Base-by-base conservation (phyloP, 2,113 vertebrate species). In the Pelobates fuscus region DNA sequence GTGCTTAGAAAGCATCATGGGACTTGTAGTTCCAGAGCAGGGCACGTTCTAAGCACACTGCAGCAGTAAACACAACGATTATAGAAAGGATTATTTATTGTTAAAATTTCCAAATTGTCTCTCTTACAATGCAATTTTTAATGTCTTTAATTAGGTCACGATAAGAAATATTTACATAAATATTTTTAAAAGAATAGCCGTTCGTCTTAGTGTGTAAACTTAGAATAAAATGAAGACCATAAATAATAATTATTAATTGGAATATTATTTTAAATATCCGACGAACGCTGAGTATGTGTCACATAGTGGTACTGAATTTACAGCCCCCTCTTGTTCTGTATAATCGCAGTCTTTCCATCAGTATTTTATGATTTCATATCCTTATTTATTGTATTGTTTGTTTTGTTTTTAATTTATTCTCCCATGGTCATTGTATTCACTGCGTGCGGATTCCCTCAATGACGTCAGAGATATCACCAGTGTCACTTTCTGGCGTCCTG, bases 211-310 rank as follows among this genome's bases (percentile, higher is more conserved):
- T 18, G 17, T 49, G 44, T 49, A 49, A 49, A 49, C 15, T 7
- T 18, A 49, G 44, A 49, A 17, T 49, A 49, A 49, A 18, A 14
- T 12, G 44, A 8, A 49, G 44, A 17, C 44, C 12, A 49, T 49
- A 49, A 49, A 49, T 49, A 49, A 49, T 14, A 12, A 14, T 49
- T 49, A 49, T 49, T 49, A 49, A 49, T 49, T 49, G 44, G 12
- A 49, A 17, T 49, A 49, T 49, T 49, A 49, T 49, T 49, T 49
- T 49, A 49, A 49, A 49, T 49, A 49, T 17, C 44, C 17, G 44
- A 14, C 12, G 44, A 49, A 49, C 10, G 17, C 12, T 11, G 44
- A 11, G 44, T 49, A 2, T 14, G 44, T 49, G 44, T 14, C 3
- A 12, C 44, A 12, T 7, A 49, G 5, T 14, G 4, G 44, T 4